Base-by-base conservation (phyloP, 2,113 vertebrate species). In the Pelvicachromis taeniatus region DNA sequence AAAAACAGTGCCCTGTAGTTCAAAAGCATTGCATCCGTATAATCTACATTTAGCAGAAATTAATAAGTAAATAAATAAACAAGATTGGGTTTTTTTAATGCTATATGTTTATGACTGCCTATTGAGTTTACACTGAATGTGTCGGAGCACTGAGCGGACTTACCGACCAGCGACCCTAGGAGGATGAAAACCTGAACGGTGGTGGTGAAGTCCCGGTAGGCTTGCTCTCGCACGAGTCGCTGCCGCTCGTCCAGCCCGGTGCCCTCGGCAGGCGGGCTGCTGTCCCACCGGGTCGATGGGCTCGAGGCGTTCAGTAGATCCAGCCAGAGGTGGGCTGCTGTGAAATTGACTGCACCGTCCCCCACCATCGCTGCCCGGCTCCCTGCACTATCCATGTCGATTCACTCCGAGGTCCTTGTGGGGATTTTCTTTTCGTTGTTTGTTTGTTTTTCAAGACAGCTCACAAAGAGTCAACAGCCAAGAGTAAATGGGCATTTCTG, bases 131-230 rank as follows among this genome's bases (percentile, higher is more conserved):
- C 40, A 73, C 6, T 73, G 42, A 48, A 73, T 48, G 68, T 19
- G 68, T 50, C 6, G 26, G 68, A 31, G 26, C 29, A 31, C 68
- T 31, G 31, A 40, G 45, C 16, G 9, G 58, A 88, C 98, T 97
- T 88, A 99, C 98, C 97, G 81, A 99, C 94, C 63, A 99, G 92
- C 5, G 98, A 98, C 33, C 97, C 97, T 2, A 98, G 48, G 80
- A 99, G 97, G 95, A 99, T 97, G 95, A 99, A 85, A 17, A 98
- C 84, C 90, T 99, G 98, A 23, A 96, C 93, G 3, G 96, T 81
- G 86, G 97, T 98, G 84, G 97, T 96, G 96, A 99, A 99, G 88
- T 97, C 96, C 61, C 97, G 92, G 95, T 99, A 99, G 35, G 95
- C 95, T 93, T 95, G 96, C 70, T 97, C 97, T 35, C 96, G 92